Conservation (phyloP, 2,797 vertebrate species). For the Acanthurus tractus region DNA sequence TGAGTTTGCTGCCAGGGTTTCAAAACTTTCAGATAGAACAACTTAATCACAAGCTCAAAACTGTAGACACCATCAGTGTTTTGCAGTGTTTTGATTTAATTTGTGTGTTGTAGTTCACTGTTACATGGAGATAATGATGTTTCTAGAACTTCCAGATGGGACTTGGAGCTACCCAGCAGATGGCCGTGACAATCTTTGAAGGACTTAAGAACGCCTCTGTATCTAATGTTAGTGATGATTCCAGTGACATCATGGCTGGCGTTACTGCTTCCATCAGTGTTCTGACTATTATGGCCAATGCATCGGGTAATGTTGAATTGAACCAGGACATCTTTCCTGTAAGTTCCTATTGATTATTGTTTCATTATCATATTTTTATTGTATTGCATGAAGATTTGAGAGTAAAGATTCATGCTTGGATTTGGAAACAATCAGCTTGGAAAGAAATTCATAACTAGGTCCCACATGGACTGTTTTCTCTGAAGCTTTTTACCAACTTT, state of each 20-base stretch:
- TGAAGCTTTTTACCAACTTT: background rate
- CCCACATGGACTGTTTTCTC: background rate
- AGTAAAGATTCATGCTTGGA: too few relatives aligned
- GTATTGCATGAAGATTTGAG: background rate
- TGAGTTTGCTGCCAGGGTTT: too few relatives aligned
- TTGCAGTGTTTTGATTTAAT: too few relatives aligned
- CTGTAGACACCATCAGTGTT: too few relatives aligned
- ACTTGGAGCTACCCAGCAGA: slow-evolving; percentile 65
- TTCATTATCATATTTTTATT: too few relatives aligned
- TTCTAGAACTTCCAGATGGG: slow-evolving; percentile 78
- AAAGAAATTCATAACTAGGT: background rate
- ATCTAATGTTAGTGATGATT: fast-evolving
- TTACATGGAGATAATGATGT: background rate
- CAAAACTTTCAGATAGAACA: too few relatives aligned
- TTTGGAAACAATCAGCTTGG: too few relatives aligned
- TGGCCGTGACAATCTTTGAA: slow-evolving; percentile 73
- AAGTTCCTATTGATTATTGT: slow-evolving; percentile 33
- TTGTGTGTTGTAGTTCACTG: background rate
- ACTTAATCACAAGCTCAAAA: too few relatives aligned
- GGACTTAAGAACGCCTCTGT: slow-evolving; percentile 68
- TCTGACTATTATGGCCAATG: slow-evolving; percentile 60
- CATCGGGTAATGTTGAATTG: slow-evolving; percentile 4
- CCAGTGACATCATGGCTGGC: slow-evolving; percentile 50
- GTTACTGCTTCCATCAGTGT: slow-evolving; percentile 66
- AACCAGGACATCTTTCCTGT: slow-evolving; percentile 67